Percentiles rank a stretch among this genome's conserved stretches.
These are phyloP conservation scores for Neosalanx taihuensis DNA, from an alignment of 2,797 vertebrate species.

Conservation along the genomic window DNA sequence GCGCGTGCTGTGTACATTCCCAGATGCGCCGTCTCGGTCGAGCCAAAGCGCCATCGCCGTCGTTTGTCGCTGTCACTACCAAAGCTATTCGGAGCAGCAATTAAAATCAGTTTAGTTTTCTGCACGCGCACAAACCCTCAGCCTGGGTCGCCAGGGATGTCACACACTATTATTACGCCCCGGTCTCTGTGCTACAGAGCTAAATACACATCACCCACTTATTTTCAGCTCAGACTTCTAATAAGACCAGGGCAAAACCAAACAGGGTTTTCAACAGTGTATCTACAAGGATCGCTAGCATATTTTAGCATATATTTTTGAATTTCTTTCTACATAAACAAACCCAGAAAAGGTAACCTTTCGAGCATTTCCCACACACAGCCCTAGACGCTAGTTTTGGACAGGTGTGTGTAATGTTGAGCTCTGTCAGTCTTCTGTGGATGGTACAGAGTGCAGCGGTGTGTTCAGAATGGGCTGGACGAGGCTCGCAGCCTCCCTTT, in stretches of 20 bases:
- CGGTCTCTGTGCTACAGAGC: constrained; percentile 53
- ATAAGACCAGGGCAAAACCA: constrained; percentile 13
- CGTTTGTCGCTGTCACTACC: constrained; percentile 65
- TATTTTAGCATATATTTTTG: too few relatives aligned
- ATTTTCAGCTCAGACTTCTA: constrained; percentile 4
- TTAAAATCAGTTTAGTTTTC: constrained; percentile 71
- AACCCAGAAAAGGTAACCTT: not conserved
- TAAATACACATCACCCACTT: constrained; percentile 26
- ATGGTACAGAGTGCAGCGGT: too few relatives aligned
- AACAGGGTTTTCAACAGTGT: not conserved
- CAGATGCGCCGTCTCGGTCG: constrained; percentile 40
- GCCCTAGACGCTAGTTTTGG: too few relatives aligned
- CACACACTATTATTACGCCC: constrained; percentile 68
- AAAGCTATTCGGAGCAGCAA: constrained; percentile 70
- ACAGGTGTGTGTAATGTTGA: constrained; percentile 49
- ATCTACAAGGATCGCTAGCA: too few relatives aligned
- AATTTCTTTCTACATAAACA: too few relatives aligned
- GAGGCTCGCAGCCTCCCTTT: too few relatives aligned
- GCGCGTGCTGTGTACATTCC: constrained; percentile 38
- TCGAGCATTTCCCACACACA: too few relatives aligned
- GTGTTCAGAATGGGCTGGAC: too few relatives aligned
- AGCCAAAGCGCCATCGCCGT: constrained; percentile 53
- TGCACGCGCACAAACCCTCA: constrained; percentile 43
- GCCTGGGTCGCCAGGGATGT: constrained; percentile 33
- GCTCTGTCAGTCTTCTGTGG: constrained; percentile 39